Conservation (phyloP, 2,797 vertebrate genomes). For the Sphenopsis melanotis region DNA sequence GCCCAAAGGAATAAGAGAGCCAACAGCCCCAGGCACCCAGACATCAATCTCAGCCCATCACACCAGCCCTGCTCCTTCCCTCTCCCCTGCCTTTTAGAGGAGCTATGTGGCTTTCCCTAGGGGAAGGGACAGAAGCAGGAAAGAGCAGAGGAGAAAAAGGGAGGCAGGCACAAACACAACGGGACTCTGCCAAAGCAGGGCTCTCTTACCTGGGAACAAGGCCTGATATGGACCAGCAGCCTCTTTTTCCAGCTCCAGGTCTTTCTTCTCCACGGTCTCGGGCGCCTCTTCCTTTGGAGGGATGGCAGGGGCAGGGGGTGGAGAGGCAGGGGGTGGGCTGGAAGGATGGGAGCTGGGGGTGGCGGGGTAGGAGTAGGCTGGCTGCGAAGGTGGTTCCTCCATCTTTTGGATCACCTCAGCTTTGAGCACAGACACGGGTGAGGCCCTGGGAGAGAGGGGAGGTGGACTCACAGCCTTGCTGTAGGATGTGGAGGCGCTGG, state of each 20-base stretch:
- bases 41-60: not conserved
- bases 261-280: conserved; percentile 82
- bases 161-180: conserved; percentile 16
- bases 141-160: conserved; percentile 25
- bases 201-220: conserved; percentile 85
- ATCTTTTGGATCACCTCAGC: conserved; percentile 86
- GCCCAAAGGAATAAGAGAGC: not conserved
- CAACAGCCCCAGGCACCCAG: not conserved
- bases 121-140: conserved; percentile 41
- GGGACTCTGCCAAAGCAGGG: conserved; percentile 36
- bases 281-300: conserved; percentile 84
- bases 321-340: conserved; percentile 79
- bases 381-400: conserved; percentile 74
- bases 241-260: conserved; percentile 80
- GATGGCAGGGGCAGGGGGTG: conserved; percentile 74
- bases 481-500: conserved; percentile 80
- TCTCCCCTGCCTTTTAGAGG: not conserved
- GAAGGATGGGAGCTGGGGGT: conserved; percentile 81
- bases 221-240: conserved; percentile 77
- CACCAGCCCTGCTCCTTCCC: not conserved
- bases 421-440: conserved; percentile 85
- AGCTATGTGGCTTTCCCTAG: not conserved
- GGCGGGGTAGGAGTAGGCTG: conserved; percentile 79
- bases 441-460: conserved; percentile 77
- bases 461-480: conserved; percentile 82